Evolutionary conservation across 2,888 invertebrate genomes (phyloP), one percentile per base, ranked within the genome.

Genomic region (Chorisops tibialis): DNA sequence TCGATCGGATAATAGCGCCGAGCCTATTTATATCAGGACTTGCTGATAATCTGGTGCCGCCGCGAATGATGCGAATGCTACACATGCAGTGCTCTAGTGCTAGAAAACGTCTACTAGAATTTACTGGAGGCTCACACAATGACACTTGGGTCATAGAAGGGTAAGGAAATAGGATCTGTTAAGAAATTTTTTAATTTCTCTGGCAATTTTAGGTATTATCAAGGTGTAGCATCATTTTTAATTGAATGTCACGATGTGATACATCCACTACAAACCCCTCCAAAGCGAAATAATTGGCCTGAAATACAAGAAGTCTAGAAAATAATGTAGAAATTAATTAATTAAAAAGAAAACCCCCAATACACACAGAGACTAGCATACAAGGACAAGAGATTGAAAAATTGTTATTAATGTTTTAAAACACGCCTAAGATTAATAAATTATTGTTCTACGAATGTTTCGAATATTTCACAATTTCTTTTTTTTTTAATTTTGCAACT

Each of bases 81-180:
- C 90, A 88, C 73, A 81, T 85, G 69, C 80, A 84, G 48, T 93
- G 93, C 73, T 85, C 85, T 35, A 89, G 93, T 65, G 77, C 83
- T 19, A 82, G 85, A 69, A 96, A 96, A 79, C 86, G 88, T 67
- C 78, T 96, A 47, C 79, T 88, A 19, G 85, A 88, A 71, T 84
- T 96, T 75, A 84, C 87, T 2, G 85, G 86, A 18, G 96, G 96
- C 1, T 91, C 92, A 0, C 96, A 97, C 77, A 96, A 96, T 72
- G 95, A 96, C 76, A 96, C 96, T 0, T 96, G 96, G 96, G 88
- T 88, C 63, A 87, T 90, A 69, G 85, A 87, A 65, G 91, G 91
- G 66, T 96, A 93, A 65, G 67, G 19, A 7, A 14, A 48, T n/a
- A 6, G 21, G 1, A 48, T 48, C 12, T 30, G 1, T 19, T 5